Evolutionary conservation across 2,113 vertebrate species (phyloP), one percentile per base, ranked within the genome.

Genomic region (Phrynocephalus versicolor): DNA sequence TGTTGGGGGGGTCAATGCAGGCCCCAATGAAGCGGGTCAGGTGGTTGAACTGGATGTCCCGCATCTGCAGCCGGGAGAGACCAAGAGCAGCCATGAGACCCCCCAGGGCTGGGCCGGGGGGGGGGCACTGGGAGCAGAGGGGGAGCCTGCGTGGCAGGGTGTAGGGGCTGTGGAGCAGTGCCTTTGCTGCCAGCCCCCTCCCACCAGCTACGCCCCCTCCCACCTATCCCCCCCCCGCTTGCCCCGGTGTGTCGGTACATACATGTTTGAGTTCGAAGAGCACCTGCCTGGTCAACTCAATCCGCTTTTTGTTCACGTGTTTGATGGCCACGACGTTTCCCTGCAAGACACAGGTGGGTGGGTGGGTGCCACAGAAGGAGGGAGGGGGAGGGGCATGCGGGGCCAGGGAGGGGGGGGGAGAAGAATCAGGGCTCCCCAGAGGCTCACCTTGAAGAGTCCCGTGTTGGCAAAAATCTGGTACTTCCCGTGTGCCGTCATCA

Each of bases 391-490:
- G 10, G 19, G 21, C 19, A n/a, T 8, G 30, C 33, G 2, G 18
- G n/a, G n/a, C n/a, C n/a, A n/a, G n/a, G n/a, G n/a, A n/a, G n/a
- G 87, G 81, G 79, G 71, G 80, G 18, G 9, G 18, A 1, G 60
- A 19, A 62, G 60, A 23, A 6, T 23, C 37, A 45, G 79, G 86
- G 82, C 83, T 72, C 15, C n/a, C 21, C 25, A 33, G 3, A 1
- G 37, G 94, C 97, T 97, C 96, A 99, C 99, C 99, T 99, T 99
- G 97, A 99, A 99, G 96, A 99, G 98, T 92, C 98, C 98, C 0
- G 99, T 99, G 97, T 99, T 99, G 96, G 99, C 98, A 69, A 99
- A 99, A 94, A 99, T 98, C 97, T 99, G 98, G 97, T 99, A 99
- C 96, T 99, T 99, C 96, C 99, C 99, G 71, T 99, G 98, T 65